Evolutionary conservation across 1,140 invertebrate species (phyloP).

Genomic region (Coenobita brevimanus): DNA sequence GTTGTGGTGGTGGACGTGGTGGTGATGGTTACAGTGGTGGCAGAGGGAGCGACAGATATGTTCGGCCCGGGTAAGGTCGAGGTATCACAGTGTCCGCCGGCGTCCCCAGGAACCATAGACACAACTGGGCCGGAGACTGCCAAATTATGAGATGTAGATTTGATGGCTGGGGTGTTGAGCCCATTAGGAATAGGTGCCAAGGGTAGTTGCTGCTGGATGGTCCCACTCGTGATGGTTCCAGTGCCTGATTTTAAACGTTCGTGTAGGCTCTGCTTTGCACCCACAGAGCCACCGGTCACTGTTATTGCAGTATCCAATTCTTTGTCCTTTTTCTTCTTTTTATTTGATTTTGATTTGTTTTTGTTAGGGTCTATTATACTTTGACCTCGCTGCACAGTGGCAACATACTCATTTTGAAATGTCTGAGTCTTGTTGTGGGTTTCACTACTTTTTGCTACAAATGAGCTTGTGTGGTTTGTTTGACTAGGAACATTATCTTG

Average conservation of each 20-base stretch:
- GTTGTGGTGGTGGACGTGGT: conserved; percentile 15
- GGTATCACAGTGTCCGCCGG: conserved; percentile 24
- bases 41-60: conserved; percentile 16
- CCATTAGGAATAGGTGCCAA: conserved; percentile 46
- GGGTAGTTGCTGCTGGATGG: conserved; percentile 41
- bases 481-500: conserved; percentile 67
- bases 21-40: not conserved
- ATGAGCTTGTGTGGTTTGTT: conserved; percentile 43
- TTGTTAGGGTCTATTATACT: conserved; percentile 54
- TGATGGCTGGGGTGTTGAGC: conserved; percentile 37
- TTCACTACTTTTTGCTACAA: conserved; percentile 54
- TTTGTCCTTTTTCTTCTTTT: conserved; percentile 63
- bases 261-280: conserved; percentile 50
- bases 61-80: conserved; percentile 25
- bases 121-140: conserved; percentile 11
- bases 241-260: conserved; percentile 48
- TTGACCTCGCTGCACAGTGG: conserved; percentile 48
- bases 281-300: conserved; percentile 2
- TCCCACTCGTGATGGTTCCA: conserved; percentile 34
- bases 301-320: conserved; percentile 39
- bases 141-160: conserved; percentile 10
- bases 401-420: conserved; percentile 62
- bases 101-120: conserved; percentile 9
- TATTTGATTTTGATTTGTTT: conserved; percentile 61
- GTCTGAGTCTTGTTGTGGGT: conserved; percentile 31